Percentiles rank a stretch among this genome's conserved stretches.
phyloP scores from a whole-genome alignment of 2,888 invertebrate species.

The Cremastinae sp. region DNA sequence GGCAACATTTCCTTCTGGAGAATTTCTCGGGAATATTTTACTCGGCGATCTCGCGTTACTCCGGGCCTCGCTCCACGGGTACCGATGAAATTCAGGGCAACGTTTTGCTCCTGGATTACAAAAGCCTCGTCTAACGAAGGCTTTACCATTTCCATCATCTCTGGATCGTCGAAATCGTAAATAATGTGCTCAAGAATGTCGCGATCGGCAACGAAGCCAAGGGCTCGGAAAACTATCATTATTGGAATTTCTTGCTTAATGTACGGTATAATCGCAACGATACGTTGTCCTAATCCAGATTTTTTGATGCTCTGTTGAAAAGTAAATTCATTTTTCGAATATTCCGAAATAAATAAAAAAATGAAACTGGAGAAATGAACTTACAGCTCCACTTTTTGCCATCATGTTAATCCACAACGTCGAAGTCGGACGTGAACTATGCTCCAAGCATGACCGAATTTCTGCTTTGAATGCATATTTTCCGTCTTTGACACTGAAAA shows the following conservation, averaged over 20 bases:
- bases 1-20: conserved; percentile 99
- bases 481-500: conserved; percentile 99
- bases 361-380: conserved; percentile 57
- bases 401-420: conserved; percentile 99
- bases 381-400: conserved; percentile 94
- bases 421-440: conserved; percentile 96
- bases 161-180: conserved; percentile 99
- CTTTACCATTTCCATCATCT: conserved; percentile 99
- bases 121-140: conserved; percentile 99
- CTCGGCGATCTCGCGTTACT: conserved; percentile 99
- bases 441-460: conserved; percentile 96
- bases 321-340: neutral
- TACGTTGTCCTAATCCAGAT: conserved; percentile 98
- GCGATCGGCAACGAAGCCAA: conserved; percentile 99
- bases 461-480: conserved; percentile 99
- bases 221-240: conserved; percentile 99
- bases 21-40: conserved; percentile 99
- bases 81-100: conserved; percentile 99
- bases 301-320: conserved; percentile 97
- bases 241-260: conserved; percentile 99
- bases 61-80: conserved; percentile 98
- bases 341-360: neutral
- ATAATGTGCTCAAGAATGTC: conserved; percentile 99
- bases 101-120: conserved; percentile 99
- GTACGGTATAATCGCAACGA: conserved; percentile 98